Base-by-base conservation (phyloP, 2,797 vertebrate genomes). In the Sebastolobus altivelis region DNA sequence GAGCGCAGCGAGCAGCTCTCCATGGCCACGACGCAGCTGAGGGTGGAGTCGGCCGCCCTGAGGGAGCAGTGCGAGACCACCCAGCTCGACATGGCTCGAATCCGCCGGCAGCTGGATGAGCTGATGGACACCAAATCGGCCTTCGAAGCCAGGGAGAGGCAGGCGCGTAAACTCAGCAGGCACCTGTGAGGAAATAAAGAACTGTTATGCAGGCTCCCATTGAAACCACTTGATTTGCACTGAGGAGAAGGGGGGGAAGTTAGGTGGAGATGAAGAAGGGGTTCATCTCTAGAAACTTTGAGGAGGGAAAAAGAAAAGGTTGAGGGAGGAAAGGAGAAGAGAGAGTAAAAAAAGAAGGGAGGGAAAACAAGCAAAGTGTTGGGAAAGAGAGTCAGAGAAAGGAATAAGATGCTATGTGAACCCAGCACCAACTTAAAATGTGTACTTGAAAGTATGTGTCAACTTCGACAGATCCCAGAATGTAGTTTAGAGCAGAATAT, bases 81-180 rank as follows among this genome's bases (percentile, higher is more conserved):
- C 3, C 94, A 94, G 86, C 89, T 94, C 5, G 94, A 96, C 89
- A 95, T 96, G 95, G 93, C 87, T 3, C 87, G 77, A 0, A 89
- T 96, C 78, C 93, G 92, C 71, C 87, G 88, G 38, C 89, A 92
- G 52, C 87, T 96, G 87, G 92, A 92, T 0, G 92, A 96, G 73
- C 93, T 96, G 59, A 79, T 95, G 86, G 94, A 96, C 8, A 94
- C 94, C 72, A 96, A 96, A 65, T 71, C 91, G 0, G 93, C 95
- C 22, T 94, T 95, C 4, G 96, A 96, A 40, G 93, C 95, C 2
- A 83, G 85, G 3, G 96, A 97, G 88, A 95, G 95, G 84, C 95
- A 96, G 86, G 89, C 91, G 1, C 89, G 93, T 6, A 96, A 96
- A 80, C 95, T 96, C 85, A 96, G 95, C 91, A 96, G 92, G 79